Evolutionary conservation across 1,140 invertebrate genomes (phyloP).

Genomic region (Drosophila suzukii): DNA sequence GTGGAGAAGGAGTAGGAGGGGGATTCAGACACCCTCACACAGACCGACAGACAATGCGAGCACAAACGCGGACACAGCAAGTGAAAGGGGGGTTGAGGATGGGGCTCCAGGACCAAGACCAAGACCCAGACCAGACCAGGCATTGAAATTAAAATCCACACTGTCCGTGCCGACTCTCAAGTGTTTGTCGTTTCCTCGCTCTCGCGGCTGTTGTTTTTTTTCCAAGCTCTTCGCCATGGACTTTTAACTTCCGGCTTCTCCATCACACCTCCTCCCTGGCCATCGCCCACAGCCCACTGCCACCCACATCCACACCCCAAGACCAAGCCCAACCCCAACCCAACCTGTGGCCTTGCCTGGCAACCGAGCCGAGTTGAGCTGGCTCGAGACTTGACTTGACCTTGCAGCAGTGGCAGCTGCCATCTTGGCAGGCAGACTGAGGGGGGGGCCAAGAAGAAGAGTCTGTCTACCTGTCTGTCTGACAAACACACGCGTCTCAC

Average conservation of each 20-base stretch:
- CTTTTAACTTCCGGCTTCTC: constrained; percentile 74
- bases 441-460: neutral
- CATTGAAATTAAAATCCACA: constrained; percentile 61
- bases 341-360: constrained; percentile 40
- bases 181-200: constrained; percentile 55
- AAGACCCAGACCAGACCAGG: neutral
- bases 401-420: constrained; percentile 54
- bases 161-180: constrained; percentile 49
- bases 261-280: neutral
- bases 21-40: constrained; percentile 10
- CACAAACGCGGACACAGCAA: constrained; percentile 21
- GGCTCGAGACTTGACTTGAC: constrained; percentile 62
- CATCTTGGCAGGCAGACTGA: constrained; percentile 45
- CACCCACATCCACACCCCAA: no score
- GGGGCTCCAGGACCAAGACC: neutral
- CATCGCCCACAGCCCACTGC: neutral
- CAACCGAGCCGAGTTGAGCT: constrained; percentile 37
- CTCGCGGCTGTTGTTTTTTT: constrained; percentile 25
- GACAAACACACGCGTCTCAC: constrained; percentile 46
- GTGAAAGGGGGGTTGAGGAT: neutral
- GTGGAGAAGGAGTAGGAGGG: constrained; percentile 14
- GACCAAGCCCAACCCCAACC: neutral
- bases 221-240: constrained; percentile 34
- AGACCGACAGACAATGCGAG: constrained; percentile 26
- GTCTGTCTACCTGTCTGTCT: constrained; percentile 40